phyloP scores from a whole-genome alignment of 2,888 invertebrate genomes.

The Seira ritae region DNA sequence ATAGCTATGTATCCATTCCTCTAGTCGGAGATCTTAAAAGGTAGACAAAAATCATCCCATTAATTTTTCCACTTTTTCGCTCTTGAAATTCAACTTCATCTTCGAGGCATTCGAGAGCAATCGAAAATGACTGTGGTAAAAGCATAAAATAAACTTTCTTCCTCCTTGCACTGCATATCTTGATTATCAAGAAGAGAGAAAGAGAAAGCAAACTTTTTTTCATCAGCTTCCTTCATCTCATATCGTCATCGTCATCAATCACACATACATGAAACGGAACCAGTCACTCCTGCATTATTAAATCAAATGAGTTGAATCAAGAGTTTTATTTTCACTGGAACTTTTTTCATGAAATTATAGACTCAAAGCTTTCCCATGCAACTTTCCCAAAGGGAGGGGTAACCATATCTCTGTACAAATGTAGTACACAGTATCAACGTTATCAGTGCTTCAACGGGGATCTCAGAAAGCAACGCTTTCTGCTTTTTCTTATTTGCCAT shows the following conservation, averaged over 20 bases:
- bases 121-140: not conserved
- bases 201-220: not conserved
- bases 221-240: not conserved
- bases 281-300: not conserved
- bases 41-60: not conserved
- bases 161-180: not conserved
- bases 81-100: not conserved
- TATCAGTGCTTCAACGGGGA: too few species aligned
- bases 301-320: constrained; percentile 5
- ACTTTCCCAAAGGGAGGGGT: not conserved
- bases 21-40: too few species aligned
- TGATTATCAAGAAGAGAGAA: not conserved
- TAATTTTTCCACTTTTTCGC: not conserved
- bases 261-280: not conserved
- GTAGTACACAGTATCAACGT: not conserved
- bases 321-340: not conserved
- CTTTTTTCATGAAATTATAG: not conserved
- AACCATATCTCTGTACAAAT: not conserved
- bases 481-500: not conserved
- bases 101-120: not conserved
- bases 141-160: not conserved
- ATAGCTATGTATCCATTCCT: too few species aligned
- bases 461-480: not conserved
- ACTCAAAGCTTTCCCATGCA: not conserved
- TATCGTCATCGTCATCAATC: not conserved